A percentile compares a stretch with the other conserved stretches of the same genome.
These are phyloP conservation scores for Pitangus sulphuratus DNA, from an alignment of 2,797 vertebrate species.

Conservation along the genomic window DNA sequence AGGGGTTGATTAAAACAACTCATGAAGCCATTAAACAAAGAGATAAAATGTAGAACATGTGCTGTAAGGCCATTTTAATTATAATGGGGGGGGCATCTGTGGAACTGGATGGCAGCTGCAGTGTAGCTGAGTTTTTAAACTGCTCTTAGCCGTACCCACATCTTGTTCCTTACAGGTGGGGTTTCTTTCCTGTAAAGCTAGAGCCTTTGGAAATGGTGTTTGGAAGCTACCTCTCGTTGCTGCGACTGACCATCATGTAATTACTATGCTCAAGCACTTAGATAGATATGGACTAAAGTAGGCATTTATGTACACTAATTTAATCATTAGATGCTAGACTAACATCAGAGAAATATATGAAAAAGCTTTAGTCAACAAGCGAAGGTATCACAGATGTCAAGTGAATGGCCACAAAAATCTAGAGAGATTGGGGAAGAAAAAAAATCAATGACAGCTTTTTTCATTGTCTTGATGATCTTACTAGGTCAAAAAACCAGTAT, in stretches of 20 bases:
- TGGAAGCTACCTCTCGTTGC: constrained; percentile 25
- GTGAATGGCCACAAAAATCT: background rate
- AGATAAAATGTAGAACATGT: constrained; percentile 61
- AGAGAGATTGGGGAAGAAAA: background rate
- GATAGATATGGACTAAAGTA: constrained; percentile 24
- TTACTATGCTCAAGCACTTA: background rate
- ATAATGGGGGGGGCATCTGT: background rate
- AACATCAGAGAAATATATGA: background rate
- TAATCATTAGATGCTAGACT: background rate
- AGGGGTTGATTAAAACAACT: constrained; percentile 59
- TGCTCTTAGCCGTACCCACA: background rate
- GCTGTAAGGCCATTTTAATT: constrained; percentile 24
- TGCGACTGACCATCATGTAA: background rate
- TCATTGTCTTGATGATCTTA: background rate
- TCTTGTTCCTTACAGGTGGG: background rate
- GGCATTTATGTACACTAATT: background rate
- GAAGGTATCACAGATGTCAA: background rate
- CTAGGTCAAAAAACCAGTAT: background rate
- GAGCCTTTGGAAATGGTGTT: constrained; percentile 24
- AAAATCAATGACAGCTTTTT: background rate
- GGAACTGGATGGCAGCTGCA: constrained; percentile 14
- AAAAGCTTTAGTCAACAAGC: background rate
- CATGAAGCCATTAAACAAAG: constrained; percentile 20
- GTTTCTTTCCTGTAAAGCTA: background rate
- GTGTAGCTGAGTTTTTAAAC: constrained; percentile 28